Base-by-base conservation (phyloP, 2,888 invertebrate genomes). In the Andricus curvator region DNA sequence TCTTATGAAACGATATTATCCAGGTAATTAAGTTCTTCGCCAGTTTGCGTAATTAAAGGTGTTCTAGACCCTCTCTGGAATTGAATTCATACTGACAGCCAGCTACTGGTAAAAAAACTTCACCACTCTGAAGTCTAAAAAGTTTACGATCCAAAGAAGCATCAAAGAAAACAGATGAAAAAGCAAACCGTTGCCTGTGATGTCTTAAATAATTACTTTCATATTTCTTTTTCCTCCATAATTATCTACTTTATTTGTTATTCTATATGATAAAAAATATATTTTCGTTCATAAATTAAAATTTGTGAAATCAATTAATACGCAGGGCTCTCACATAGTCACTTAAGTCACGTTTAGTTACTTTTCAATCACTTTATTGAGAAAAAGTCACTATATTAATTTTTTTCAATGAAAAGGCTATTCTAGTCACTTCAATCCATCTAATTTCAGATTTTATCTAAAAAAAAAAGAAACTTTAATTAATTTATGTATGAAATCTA, bases 1-100 rank as follows among this genome's bases (percentile, higher is more conserved):
- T 74, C 74, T 74, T 74, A 51, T 74, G 74, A 74, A 74, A 74
- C n/a, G 15, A 74, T 74, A 56, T 60, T 74, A 74, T 74, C 56
- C 56, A 51, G 51, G 15, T 56, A 56, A 74, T 74, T n/a, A 29
- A 74, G 56, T 33, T 74, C 56, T 33, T 74, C 33, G n/a, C 56
- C 56, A 20, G 74, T 56, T 56, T 74, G 5, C 20, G 20, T 48
- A 56, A 48, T 74, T 48, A 56, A 56, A 17, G 33, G 25, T 29
- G 64, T 29, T 64, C 20, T 51, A n/a, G 56, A 74, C 20, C 22
- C 4, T 29, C 64, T 29, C 29, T 64, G 29, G 29, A 74, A 74
- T n/a, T 74, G 15, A 74, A 74, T 48, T 56, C 25, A 70, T 70
- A 70, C 56, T 11, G 11, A 64, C 64, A 44, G 8, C 4, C 37